Evolutionary conservation across 2,888 invertebrate species (phyloP).

Genomic region (Xestoiulus laeticollis): DNA sequence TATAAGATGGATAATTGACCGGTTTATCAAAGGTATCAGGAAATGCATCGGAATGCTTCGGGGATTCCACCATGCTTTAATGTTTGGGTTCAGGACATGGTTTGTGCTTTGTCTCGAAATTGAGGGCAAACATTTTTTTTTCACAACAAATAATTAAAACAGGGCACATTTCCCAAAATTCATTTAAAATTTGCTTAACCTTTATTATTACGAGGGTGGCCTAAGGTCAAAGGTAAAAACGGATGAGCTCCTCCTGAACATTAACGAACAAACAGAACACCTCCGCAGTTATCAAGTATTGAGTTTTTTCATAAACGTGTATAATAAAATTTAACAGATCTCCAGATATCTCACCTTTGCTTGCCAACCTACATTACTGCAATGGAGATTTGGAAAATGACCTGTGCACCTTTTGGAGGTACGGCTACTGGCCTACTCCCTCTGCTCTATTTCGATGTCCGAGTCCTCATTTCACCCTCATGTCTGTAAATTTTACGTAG

Average conservation of each 20-base stretch:
- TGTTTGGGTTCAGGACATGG: background rate
- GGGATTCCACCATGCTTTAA: background rate
- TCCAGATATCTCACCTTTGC: background rate
- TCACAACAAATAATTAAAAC: background rate
- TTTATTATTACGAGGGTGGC: background rate
- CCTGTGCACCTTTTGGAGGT: slow-evolving; percentile 19
- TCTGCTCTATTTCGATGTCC: slow-evolving; percentile 27
- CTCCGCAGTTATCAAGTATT: background rate
- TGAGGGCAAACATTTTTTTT: background rate
- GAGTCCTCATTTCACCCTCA: slow-evolving; percentile 23
- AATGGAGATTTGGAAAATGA: background rate
- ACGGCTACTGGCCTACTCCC: slow-evolving; percentile 32
- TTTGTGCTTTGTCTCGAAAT: background rate
- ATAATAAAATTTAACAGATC: slow-evolving; percentile 5
- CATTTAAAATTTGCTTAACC: background rate
- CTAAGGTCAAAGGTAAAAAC: background rate
- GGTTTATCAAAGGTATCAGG: background rate
- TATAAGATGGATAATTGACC: background rate
- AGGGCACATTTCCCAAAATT: background rate
- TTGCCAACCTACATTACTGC: background rate
- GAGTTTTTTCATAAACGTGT: background rate
- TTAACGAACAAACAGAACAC: background rate
- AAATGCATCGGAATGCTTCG: background rate
- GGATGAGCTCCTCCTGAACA: background rate
- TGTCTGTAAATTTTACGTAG: background rate